Evolutionary conservation across 2,888 invertebrate species (phyloP).

Genomic region (Synanthedon vespiformis): DNA sequence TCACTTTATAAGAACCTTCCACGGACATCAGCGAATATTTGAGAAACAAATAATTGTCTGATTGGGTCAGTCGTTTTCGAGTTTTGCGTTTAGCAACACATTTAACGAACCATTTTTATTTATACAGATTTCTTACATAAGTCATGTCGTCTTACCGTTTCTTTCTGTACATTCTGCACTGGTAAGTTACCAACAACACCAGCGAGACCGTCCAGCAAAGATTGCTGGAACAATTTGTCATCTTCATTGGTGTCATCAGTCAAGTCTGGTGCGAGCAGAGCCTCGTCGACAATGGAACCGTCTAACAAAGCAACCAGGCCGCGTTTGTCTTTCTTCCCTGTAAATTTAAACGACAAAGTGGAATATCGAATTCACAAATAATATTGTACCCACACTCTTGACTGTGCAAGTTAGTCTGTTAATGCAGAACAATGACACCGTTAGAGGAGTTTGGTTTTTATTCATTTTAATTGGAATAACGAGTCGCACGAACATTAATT

Average conservation of each 20-base stretch:
- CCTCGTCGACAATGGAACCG: slow-evolving; percentile 77
- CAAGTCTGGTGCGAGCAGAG: slow-evolving; percentile 54
- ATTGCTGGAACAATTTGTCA: slow-evolving; percentile 60
- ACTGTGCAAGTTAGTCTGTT: too few relatives aligned
- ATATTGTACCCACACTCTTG: too few relatives aligned
- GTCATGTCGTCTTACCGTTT: slow-evolving; percentile 51
- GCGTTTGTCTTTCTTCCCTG: slow-evolving; percentile 73
- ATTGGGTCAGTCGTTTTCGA: neutral
- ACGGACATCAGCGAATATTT: too few relatives aligned
- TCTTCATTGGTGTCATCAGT: slow-evolving; percentile 32
- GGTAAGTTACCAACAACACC: slow-evolving; percentile 76
- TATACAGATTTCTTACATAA: neutral
- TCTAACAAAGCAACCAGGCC: slow-evolving; percentile 75
- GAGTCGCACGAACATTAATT: too few relatives aligned
- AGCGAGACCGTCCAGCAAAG: slow-evolving; percentile 74
- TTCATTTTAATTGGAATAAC: too few relatives aligned
- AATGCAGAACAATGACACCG: too few relatives aligned
- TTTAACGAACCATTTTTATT: neutral
- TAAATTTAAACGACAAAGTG: slow-evolving; percentile 4
- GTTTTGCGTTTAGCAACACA: too few relatives aligned
- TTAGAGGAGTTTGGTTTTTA: too few relatives aligned
- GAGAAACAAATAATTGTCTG: neutral
- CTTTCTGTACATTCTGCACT: slow-evolving; percentile 72
- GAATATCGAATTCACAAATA: too few relatives aligned
- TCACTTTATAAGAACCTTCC: too few relatives aligned